These are phyloP conservation scores for Athalia rosae DNA, from an alignment of 2,888 invertebrate species.

Conservation along the genomic window DNA sequence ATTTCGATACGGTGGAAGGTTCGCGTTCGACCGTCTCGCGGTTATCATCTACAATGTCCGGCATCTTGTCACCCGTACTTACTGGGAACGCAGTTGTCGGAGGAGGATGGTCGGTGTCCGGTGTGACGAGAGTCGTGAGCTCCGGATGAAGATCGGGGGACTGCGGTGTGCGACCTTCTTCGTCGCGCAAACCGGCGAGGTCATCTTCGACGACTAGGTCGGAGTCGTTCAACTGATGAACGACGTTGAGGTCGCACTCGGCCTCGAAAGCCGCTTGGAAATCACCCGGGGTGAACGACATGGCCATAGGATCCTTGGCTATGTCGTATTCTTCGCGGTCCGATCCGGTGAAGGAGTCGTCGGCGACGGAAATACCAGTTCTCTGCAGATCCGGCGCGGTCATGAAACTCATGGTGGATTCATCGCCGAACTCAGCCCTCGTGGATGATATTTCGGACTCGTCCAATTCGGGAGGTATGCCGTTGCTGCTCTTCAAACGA, in stretches of 20 bases:
- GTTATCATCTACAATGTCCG: slow-evolving; percentile 33
- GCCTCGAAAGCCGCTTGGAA: slow-evolving; percentile 63
- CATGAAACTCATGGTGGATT: slow-evolving; percentile 70
- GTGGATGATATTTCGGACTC: slow-evolving; percentile 75
- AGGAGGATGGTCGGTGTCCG: slow-evolving; percentile 47
- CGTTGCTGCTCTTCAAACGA: slow-evolving; percentile 44
- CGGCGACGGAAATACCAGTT: slow-evolving; percentile 62
- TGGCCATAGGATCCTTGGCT: slow-evolving; percentile 65
- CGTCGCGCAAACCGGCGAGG: slow-evolving; percentile 38
- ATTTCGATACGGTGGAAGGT: neutral
- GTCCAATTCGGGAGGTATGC: slow-evolving; percentile 73
- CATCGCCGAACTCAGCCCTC: slow-evolving; percentile 75
- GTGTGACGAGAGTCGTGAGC: slow-evolving; percentile 43
- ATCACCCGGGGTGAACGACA: slow-evolving; percentile 67
- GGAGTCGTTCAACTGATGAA: slow-evolving; percentile 52
- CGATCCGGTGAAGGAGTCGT: slow-evolving; percentile 61
- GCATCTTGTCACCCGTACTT: slow-evolving; percentile 38
- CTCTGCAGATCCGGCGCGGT: slow-evolving; percentile 61
- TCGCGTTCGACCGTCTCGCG: neutral
- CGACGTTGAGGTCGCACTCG: slow-evolving; percentile 49
- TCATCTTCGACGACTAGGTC: slow-evolving; percentile 70
- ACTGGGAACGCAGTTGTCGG: slow-evolving; percentile 43
- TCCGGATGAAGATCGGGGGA: slow-evolving; percentile 50
- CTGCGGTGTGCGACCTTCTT: slow-evolving; percentile 43
- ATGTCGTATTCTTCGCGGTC: slow-evolving; percentile 60